Percentiles rank a stretch among this genome's conserved stretches.
phyloP scores from a whole-genome alignment of 2,797 vertebrate species.

The Pseudomugil gertrudae region DNA sequence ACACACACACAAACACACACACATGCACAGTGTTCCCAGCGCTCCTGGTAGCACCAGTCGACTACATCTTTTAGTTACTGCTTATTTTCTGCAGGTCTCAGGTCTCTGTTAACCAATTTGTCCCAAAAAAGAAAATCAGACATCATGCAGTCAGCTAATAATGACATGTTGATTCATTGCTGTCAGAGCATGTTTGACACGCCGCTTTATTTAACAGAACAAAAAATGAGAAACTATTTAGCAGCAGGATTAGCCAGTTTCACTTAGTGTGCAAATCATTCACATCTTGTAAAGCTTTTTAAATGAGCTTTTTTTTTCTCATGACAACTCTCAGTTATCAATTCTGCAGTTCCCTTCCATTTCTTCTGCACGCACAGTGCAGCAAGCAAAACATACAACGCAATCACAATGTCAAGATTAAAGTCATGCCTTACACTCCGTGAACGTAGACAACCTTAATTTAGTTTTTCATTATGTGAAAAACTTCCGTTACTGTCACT shows the following conservation, averaged over 20 bases:
- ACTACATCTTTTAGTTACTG: slow-evolving; percentile 34
- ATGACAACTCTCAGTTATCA: neutral
- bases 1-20: slow-evolving; percentile 37
- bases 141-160: slow-evolving; percentile 8
- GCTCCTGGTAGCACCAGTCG: slow-evolving; percentile 73
- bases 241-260: slow-evolving; percentile 11
- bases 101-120: slow-evolving; percentile 17
- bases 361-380: slow-evolving; percentile 6
- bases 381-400: neutral
- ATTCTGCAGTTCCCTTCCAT: neutral
- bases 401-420: neutral
- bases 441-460: neutral
- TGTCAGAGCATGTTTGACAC: neutral
- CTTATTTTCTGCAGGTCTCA: slow-evolving; percentile 33
- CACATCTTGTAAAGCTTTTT: neutral
- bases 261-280: slow-evolving; percentile 13
- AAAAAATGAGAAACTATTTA: slow-evolving; percentile 16
- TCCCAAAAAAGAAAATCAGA: slow-evolving; percentile 1
- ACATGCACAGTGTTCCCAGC: slow-evolving; percentile 51
- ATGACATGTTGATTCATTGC: neutral
- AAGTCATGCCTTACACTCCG: too few relatives aligned
- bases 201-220: neutral
- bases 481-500: neutral
- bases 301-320: neutral
- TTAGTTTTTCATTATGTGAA: neutral